phyloP scores from a whole-genome alignment of 2,113 vertebrate species.

The Nannospalax galili region DNA sequence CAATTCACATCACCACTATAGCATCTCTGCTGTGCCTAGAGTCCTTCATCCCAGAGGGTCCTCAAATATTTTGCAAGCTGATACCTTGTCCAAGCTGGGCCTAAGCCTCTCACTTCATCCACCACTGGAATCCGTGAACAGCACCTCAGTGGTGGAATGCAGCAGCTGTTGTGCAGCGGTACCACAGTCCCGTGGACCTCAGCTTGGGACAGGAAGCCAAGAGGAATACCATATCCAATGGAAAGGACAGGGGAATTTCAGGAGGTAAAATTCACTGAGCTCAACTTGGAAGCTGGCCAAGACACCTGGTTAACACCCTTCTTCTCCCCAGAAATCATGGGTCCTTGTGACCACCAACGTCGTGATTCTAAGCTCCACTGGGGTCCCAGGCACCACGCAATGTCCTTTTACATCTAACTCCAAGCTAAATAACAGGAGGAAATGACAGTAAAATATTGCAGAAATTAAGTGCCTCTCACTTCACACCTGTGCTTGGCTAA shows the following conservation, averaged over 20 bases:
- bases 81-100: constrained; percentile 70
- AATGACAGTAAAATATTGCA: background rate
- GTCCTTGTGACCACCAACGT: constrained; percentile 60
- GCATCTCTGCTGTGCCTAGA: constrained; percentile 60
- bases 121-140: constrained; percentile 48
- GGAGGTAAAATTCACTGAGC: constrained; percentile 69
- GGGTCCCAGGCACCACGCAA: background rate
- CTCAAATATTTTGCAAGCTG: constrained; percentile 72
- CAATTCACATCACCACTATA: constrained; percentile 58
- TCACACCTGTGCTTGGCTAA: constrained; percentile 18
- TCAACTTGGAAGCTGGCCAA: constrained; percentile 66
- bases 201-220: constrained; percentile 68
- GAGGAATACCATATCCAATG: constrained; percentile 75
- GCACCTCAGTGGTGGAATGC: constrained; percentile 68
- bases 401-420: background rate
- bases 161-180: constrained; percentile 73
- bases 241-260: constrained; percentile 62
- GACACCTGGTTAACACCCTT: constrained; percentile 74
- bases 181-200: constrained; percentile 55
- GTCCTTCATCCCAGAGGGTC: constrained; percentile 70
- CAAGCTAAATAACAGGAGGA: background rate
- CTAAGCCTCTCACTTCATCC: constrained; percentile 61
- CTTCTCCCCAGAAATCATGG: constrained; percentile 41
- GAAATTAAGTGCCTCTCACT: background rate
- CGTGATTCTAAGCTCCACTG: background rate